Conservation (phyloP, 2,113 vertebrate species). For the Pipa parva region DNA sequence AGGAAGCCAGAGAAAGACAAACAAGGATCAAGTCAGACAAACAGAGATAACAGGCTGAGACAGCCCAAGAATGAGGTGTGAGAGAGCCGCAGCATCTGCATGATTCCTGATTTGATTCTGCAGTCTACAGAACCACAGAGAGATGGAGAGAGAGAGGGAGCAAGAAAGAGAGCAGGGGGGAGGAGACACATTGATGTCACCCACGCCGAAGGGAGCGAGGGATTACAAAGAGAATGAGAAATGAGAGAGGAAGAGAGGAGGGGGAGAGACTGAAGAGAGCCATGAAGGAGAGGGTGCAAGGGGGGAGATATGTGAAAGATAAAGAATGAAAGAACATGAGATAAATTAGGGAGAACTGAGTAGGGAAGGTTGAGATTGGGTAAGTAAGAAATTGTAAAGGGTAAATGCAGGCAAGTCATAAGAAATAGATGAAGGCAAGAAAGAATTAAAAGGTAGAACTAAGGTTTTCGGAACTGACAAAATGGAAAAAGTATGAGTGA, state of each 20-base stretch:
- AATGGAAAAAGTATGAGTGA: too few species aligned
- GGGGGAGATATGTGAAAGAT: conserved; percentile 3
- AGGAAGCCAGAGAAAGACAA: conserved; percentile 8
- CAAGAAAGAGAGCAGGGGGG: conserved; percentile 37
- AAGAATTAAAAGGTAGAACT: too few species aligned
- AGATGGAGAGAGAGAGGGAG: conserved; percentile 43
- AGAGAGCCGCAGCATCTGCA: conserved; percentile 37
- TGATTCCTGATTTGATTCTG: conserved; percentile 39
- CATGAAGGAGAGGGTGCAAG: conserved; percentile 19
- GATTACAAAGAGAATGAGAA: conserved; percentile 42
- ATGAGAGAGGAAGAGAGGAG: conserved; percentile 44
- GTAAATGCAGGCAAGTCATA: too few species aligned
- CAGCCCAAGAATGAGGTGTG: conserved; percentile 13
- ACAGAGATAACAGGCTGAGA: conserved; percentile 12
- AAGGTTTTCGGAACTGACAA: too few species aligned
- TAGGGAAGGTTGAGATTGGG: too few species aligned
- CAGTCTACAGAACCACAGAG: conserved; percentile 14
- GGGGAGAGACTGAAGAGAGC: conserved; percentile 30
- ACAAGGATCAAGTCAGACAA: conserved; percentile 5
- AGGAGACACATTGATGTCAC: conserved; percentile 46
- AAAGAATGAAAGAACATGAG: conserved; percentile 5
- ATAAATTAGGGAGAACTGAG: too few species aligned
- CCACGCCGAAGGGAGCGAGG: conserved; percentile 43
- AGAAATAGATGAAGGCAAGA: too few species aligned
- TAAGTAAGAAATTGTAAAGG: too few species aligned